phyloP scores from a whole-genome alignment of 2,888 invertebrate genomes.

The Argyresthia goedartella region DNA sequence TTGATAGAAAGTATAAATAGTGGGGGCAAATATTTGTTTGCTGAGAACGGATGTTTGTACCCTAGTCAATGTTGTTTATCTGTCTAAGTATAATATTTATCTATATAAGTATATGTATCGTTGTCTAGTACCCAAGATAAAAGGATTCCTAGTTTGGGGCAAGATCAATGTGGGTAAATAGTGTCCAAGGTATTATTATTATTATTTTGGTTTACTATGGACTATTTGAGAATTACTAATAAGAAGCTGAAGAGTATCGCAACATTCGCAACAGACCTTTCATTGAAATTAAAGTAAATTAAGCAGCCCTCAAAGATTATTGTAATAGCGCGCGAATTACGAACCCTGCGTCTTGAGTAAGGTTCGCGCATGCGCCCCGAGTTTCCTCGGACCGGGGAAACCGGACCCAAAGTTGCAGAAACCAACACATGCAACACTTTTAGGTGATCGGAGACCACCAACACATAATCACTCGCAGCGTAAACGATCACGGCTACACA shows the following conservation, averaged over 20 bases:
- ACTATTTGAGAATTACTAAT: neutral
- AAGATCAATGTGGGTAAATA: too few species aligned
- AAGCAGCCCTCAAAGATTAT: neutral
- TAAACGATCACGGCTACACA: constrained; percentile 21
- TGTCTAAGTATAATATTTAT: too few species aligned
- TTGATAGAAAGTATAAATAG: too few species aligned
- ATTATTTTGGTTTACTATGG: too few species aligned
- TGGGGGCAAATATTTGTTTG: too few species aligned
- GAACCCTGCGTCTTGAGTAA: constrained; percentile 24
- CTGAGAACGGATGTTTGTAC: too few species aligned
- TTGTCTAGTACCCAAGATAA: too few species aligned
- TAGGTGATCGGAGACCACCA: constrained; percentile 42
- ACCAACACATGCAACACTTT: constrained; percentile 25
- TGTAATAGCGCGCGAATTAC: constrained; percentile 19
- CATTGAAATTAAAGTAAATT: neutral
- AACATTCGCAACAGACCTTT: neutral
- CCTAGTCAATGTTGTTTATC: too few species aligned
- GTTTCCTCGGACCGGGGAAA: constrained; percentile 24
- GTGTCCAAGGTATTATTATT: too few species aligned
- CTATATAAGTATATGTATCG: too few species aligned
- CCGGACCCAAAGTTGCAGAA: constrained; percentile 25
- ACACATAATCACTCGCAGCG: constrained; percentile 16
- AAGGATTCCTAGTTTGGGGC: too few species aligned
- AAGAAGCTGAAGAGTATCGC: neutral
- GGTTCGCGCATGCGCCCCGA: constrained; percentile 34